These are phyloP conservation scores for Pseudococcus viburni DNA, from an alignment of 2,888 invertebrate species.

Conservation along the genomic window DNA sequence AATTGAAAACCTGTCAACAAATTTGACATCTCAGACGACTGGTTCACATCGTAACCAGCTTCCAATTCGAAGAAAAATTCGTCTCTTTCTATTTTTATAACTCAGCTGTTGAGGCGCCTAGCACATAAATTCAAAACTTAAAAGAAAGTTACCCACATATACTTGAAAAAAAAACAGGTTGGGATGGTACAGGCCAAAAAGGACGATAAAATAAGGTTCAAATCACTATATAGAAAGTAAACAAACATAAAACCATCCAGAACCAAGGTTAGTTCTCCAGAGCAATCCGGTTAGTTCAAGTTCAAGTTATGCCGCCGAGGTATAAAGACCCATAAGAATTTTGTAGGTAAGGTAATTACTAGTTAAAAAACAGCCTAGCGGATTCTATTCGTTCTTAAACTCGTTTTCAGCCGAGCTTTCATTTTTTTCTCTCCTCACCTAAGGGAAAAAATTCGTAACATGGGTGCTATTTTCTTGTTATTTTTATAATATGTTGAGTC, in stretches of 20 bases:
- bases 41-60: too few relatives aligned
- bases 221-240: conserved; percentile 4
- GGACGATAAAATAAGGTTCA: background rate
- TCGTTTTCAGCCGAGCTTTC: conserved; percentile 42
- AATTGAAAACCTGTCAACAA: too few relatives aligned
- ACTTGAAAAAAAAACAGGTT: background rate
- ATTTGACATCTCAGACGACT: too few relatives aligned
- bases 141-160: too few relatives aligned
- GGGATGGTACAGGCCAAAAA: background rate
- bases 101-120: too few relatives aligned
- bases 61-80: too few relatives aligned
- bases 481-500: background rate
- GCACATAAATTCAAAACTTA: too few relatives aligned
- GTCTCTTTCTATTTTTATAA: too few relatives aligned
- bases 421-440: background rate
- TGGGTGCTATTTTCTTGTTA: background rate
- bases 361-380: background rate
- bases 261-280: conserved; percentile 34
- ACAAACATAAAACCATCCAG: background rate
- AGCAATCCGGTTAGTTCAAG: conserved; percentile 32
- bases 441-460: conserved; percentile 5
- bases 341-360: background rate
- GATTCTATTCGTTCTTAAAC: background rate
- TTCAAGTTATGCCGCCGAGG: background rate
- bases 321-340: conserved; percentile 7